Evolutionary conservation across 2,888 invertebrate genomes (phyloP).

Genomic region (Perizoma affinitatum): DNA sequence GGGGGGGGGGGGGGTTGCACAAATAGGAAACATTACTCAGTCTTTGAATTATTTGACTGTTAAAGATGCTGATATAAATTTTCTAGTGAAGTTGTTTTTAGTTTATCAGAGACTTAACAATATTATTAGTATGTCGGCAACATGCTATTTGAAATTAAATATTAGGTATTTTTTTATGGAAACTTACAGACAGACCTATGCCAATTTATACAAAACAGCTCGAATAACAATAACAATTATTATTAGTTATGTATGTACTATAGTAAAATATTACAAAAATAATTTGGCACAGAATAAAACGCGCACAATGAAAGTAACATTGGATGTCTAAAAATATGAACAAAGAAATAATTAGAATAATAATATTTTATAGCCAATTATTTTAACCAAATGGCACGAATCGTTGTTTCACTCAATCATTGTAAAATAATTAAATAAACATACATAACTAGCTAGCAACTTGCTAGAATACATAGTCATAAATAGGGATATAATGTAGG

Average conservation of each 20-base stretch:
- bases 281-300: slow-evolving; percentile 47
- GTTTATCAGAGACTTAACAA: too few species aligned
- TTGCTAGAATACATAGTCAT: neutral
- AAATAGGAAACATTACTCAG: too few species aligned
- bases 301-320: slow-evolving; percentile 3
- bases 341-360: neutral
- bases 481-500: neutral
- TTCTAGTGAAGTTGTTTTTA: too few species aligned
- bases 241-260: neutral
- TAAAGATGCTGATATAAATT: too few species aligned
- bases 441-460: neutral
- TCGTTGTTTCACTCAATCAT: slow-evolving; percentile 16
- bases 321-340: neutral
- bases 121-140: too few species aligned
- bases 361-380: slow-evolving; percentile 13
- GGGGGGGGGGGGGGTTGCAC: too few species aligned
- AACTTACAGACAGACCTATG: too few species aligned
- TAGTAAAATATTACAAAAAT: slow-evolving; percentile 16
- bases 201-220: neutral
- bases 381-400: slow-evolving; percentile 32
- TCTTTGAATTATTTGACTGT: too few species aligned
- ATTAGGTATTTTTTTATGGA: too few species aligned
- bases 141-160: too few species aligned
- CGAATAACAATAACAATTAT: neutral
- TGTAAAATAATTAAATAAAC: neutral